A percentile compares a stretch with the other conserved stretches of the same genome.
These are phyloP conservation scores for Danio albolineatus DNA, from an alignment of 2,797 vertebrate species.

Conservation along the genomic window DNA sequence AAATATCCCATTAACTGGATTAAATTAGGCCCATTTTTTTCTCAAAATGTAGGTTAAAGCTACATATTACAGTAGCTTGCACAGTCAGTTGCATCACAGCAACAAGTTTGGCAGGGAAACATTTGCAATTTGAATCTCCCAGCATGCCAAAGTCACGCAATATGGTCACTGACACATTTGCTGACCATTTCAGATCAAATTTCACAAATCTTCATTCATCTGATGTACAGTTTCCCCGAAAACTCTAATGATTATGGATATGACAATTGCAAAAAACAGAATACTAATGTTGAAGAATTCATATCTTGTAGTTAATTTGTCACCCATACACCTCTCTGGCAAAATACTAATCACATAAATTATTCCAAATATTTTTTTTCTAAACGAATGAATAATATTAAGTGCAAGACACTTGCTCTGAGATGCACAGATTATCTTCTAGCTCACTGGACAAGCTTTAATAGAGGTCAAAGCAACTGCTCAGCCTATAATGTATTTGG, in stretches of 20 bases:
- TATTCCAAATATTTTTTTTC: neutral
- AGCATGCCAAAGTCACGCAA: constrained; percentile 20
- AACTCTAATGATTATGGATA: neutral
- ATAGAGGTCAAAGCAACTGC: constrained; percentile 12
- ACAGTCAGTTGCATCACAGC: constrained; percentile 18
- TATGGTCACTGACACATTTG: constrained; percentile 13
- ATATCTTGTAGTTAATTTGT: neutral
- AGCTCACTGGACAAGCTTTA: constrained; percentile 5
- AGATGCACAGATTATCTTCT: neutral
- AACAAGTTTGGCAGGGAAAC: constrained; percentile 24
- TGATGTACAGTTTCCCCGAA: neutral
- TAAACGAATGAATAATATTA: neutral
- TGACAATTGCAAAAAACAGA: neutral
- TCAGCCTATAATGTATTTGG: neutral
- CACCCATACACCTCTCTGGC: neutral
- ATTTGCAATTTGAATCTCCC: constrained; percentile 17
- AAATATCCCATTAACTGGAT: neutral
- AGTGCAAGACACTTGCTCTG: neutral
- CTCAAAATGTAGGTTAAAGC: neutral
- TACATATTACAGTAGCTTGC: neutral
- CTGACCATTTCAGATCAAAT: neutral
- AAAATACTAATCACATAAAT: neutral
- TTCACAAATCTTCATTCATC: neutral
- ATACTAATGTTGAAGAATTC: neutral
- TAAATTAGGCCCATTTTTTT: neutral